phyloP scores from a whole-genome alignment of 1,140 invertebrate genomes.

The Ceratoteleas bidentatus region DNA sequence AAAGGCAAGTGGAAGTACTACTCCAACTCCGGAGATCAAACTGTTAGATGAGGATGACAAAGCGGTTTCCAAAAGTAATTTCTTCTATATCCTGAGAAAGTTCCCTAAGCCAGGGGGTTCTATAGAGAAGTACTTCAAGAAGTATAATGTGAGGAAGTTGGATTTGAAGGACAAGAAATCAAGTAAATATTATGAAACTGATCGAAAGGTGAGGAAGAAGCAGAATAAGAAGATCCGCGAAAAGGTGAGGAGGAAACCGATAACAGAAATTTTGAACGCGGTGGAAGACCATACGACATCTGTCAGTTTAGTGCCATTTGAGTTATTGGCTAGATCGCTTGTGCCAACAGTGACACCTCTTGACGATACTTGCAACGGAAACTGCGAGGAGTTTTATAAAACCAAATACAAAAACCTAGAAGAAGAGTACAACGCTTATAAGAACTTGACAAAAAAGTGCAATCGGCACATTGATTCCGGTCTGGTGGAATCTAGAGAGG shows the following conservation, averaged over 20 bases:
- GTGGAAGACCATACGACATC: too few species aligned
- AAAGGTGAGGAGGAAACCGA: too few species aligned
- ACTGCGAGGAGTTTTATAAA: constrained; percentile 50
- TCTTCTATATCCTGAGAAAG: neutral
- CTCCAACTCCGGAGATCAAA: too few species aligned
- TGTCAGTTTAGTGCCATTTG: too few species aligned
- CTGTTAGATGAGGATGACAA: too few species aligned
- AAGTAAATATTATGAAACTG: neutral
- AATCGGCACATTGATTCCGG: constrained; percentile 58
- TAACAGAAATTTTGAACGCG: too few species aligned
- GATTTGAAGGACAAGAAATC: neutral
- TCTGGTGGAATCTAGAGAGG: constrained; percentile 41
- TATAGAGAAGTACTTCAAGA: constrained; percentile 13
- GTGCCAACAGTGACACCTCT: too few species aligned
- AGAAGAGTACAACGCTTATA: constrained; percentile 15
- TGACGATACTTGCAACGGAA: constrained; percentile 9
- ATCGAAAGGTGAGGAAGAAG: too few species aligned
- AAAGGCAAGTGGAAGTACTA: too few species aligned
- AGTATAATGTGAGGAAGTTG: neutral
- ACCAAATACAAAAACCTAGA: constrained; percentile 34
- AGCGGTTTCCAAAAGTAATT: too few species aligned
- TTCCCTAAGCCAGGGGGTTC: neutral
- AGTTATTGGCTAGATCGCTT: too few species aligned
- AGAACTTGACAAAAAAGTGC: constrained; percentile 7
- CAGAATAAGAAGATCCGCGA: too few species aligned